Evolutionary conservation across 2,113 vertebrate species (phyloP).

Genomic region (Ciconia boyciana): DNA sequence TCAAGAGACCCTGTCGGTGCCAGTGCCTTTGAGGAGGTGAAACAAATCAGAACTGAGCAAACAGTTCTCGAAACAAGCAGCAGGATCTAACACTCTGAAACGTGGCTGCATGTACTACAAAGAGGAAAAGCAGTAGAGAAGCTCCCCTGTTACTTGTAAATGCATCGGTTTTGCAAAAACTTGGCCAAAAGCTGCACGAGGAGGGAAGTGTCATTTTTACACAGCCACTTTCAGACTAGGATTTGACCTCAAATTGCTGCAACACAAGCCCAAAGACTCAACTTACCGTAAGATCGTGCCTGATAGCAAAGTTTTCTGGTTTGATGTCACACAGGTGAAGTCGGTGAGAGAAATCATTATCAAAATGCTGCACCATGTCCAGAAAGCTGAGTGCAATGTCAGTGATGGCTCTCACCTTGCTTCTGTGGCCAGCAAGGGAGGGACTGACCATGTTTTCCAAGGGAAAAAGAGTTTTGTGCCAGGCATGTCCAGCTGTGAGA

Average conservation of each 20-base stretch:
- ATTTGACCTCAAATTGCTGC: background rate
- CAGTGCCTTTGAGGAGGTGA: background rate
- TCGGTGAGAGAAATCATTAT: slow-evolving; percentile 89
- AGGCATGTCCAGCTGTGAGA: slow-evolving; percentile 88
- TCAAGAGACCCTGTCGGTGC: background rate
- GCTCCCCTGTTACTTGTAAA: background rate
- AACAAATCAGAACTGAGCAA: background rate
- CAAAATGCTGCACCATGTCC: slow-evolving; percentile 93
- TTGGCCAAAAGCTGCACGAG: background rate
- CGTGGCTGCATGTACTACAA: background rate
- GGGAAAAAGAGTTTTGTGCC: slow-evolving; percentile 88
- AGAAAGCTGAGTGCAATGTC: slow-evolving; percentile 93
- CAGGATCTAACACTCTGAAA: background rate
- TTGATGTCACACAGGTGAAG: slow-evolving; percentile 97
- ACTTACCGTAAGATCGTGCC: slow-evolving; percentile 92
- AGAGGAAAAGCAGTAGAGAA: background rate
- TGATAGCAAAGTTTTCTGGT: slow-evolving; percentile 95
- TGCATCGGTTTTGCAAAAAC: background rate
- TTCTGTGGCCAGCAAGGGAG: slow-evolving; percentile 26
- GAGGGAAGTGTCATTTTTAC: background rate
- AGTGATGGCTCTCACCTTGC: slow-evolving; percentile 65
- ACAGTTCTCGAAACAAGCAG: background rate
- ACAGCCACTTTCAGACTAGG: background rate
- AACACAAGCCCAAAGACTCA: background rate
- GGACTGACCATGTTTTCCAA: slow-evolving; percentile 67